Base-by-base conservation (phyloP, 2,113 vertebrate species). In the Mungos mungo region DNA sequence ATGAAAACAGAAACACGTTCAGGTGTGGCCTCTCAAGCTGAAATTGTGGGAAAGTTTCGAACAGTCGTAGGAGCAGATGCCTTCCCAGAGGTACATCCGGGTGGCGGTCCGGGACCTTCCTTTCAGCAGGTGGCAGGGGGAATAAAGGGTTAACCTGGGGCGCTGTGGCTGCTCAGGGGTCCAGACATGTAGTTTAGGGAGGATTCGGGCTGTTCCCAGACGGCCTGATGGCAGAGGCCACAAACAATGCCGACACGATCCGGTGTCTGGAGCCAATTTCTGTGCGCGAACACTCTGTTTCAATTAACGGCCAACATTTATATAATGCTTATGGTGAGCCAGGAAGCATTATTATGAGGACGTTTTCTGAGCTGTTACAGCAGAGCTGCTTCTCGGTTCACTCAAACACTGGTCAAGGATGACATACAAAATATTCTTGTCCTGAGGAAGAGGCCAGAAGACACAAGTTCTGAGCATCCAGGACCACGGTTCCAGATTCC, bases 1-100 rank as follows among this genome's bases (percentile, higher is more conserved):
- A 99, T 2, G 91, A 95, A 97, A 90, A 92, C 3, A 7, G 97
- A n/a, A 97, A 69, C 4, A 12, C 3, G 31, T 98, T 92, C 88
- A 76, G 29, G 11, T 10, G 33, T 33, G 68, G 31, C 16, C 16
- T 19, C 5, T 18, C 2, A 14, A 71, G 54, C 9, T 25, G 66
- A 68, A 85, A 80, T 7, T 14, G 16, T 8, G 21, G 54, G 7
- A 25, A 52, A 14, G 23, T 65, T 65, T 29, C 33, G 31, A 19
- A 77, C 1, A 50, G 35, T 57, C 15, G 8, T 21, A 8, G 21
- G 81, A 60, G 16, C 33, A 90, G 80, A 31, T 7, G 45, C 2
- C 25, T 63, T 74, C 41, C 79, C 41, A 16, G 76, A 19, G 82
- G 6, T 3, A 27, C n/a, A 29, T 19, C 35, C 80, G 41, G 35